These are phyloP conservation scores for Sebastes hubbsi DNA, from an alignment of 2,797 vertebrate genomes.

Conservation along the genomic window DNA sequence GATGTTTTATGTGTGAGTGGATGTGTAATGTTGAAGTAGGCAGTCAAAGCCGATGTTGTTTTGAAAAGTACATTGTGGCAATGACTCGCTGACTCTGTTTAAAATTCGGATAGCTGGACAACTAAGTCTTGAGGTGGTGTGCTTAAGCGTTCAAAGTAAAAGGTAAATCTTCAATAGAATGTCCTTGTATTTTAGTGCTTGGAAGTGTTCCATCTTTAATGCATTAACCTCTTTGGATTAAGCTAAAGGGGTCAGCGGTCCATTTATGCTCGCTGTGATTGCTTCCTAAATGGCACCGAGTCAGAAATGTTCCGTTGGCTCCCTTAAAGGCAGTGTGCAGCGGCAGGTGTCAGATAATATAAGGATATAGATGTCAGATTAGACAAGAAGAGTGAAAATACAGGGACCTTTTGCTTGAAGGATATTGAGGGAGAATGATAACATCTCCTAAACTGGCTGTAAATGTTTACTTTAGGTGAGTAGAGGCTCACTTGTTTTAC, in stretches of 20 bases:
- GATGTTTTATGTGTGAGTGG: not conserved
- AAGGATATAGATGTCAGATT: slow-evolving; percentile 48
- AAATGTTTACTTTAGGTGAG: not conserved
- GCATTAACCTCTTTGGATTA: slow-evolving; percentile 66
- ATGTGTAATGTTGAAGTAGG: not conserved
- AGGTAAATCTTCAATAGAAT: slow-evolving; percentile 34
- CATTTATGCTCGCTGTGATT: slow-evolving; percentile 58
- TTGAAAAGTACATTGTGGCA: not conserved
- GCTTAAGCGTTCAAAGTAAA: slow-evolving; percentile 23
- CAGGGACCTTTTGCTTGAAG: slow-evolving; percentile 13
- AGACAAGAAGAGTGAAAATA: slow-evolving; percentile 24
- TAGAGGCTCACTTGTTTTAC: not conserved
- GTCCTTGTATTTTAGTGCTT: slow-evolving; percentile 43
- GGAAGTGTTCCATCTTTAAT: slow-evolving; percentile 56
- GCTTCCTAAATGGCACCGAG: slow-evolving; percentile 41
- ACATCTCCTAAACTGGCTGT: slow-evolving; percentile 2
- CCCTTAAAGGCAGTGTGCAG: slow-evolving; percentile 15
- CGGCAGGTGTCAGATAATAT: slow-evolving; percentile 56
- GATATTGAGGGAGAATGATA: slow-evolving; percentile 9
- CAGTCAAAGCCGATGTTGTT: not conserved
- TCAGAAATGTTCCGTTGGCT: slow-evolving; percentile 44
- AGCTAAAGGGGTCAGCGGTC: slow-evolving; percentile 57
- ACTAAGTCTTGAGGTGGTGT: not conserved
- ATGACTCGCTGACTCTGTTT: not conserved
- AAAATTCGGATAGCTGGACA: not conserved